Conservation (phyloP, 2,113 vertebrate species). For the Mormyrus iriodes region DNA sequence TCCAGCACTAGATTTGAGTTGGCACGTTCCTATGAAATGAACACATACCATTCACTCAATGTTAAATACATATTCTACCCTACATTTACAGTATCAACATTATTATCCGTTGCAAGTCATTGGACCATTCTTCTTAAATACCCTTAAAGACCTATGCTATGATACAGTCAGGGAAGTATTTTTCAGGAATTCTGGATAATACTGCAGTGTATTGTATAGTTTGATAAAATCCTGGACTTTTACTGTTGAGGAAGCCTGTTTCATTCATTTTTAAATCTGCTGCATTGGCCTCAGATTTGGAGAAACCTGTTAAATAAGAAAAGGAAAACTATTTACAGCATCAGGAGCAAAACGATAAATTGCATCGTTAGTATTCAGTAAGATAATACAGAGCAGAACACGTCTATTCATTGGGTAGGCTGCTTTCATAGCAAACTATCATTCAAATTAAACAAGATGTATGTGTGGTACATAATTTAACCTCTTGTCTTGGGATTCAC, state of each 20-base stretch:
- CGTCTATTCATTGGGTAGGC: not conserved
- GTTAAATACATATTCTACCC: not conserved
- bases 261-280: constrained; percentile 61
- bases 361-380: not conserved
- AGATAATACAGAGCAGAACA: not conserved
- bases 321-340: not conserved
- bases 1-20: not conserved
- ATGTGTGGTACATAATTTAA: not conserved
- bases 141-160: not conserved
- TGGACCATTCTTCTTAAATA: not conserved
- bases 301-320: constrained; percentile 68
- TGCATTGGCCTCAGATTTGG: constrained; percentile 77
- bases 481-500: not conserved
- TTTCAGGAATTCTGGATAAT: not conserved
- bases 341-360: not conserved
- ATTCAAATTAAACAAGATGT: not conserved
- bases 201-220: not conserved
- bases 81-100: constrained; percentile 7
- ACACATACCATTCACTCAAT: not conserved
- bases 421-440: not conserved
- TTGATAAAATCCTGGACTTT: not conserved
- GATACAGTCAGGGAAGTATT: constrained; percentile 4
- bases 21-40: not conserved
- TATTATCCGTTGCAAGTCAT: not conserved
- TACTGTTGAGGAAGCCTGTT: not conserved